Percentiles rank a stretch among this genome's conserved stretches.
These are phyloP conservation scores for Avahi laniger DNA, from an alignment of 2,797 vertebrate species.

Conservation along the genomic window DNA sequence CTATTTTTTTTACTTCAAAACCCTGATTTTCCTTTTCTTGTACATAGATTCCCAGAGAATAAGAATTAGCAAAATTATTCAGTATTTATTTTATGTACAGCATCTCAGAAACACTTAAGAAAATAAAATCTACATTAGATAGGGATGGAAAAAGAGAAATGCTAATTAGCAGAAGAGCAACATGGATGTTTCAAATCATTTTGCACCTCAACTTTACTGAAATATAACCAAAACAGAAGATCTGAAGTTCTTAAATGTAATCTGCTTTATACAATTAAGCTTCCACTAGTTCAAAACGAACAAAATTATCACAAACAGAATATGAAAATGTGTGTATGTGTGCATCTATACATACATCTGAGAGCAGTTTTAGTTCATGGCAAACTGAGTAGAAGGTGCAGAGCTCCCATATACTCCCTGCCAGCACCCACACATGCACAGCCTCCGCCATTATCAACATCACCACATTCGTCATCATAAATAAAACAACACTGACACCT, in stretches of 20 bases:
- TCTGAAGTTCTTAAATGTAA: not conserved
- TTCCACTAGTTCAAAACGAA: not conserved
- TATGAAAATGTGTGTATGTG: not conserved
- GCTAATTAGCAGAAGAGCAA: not conserved
- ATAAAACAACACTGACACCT: not conserved
- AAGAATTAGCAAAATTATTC: not conserved
- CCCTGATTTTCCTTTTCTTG: not conserved
- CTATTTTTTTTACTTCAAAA: constrained; percentile 8
- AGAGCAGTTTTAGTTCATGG: not conserved
- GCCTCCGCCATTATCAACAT: not conserved
- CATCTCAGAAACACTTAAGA: not conserved
- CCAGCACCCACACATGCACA: not conserved
- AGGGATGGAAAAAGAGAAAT: not conserved
- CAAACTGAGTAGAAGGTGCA: not conserved
- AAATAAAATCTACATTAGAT: not conserved
- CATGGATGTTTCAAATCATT: not conserved
- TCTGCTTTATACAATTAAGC: not conserved
- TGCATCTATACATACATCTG: not conserved
- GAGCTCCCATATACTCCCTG: not conserved
- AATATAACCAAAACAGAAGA: not conserved
- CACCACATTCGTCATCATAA: not conserved
- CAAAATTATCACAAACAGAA: not conserved
- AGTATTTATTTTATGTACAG: not conserved
- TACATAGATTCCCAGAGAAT: not conserved
- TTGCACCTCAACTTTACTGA: not conserved